A percentile compares a stretch with the other conserved stretches of the same genome.
phyloP scores from a whole-genome alignment of 53 echinoderm and acorn worm species.

The Patiria pectinifera region DNA sequence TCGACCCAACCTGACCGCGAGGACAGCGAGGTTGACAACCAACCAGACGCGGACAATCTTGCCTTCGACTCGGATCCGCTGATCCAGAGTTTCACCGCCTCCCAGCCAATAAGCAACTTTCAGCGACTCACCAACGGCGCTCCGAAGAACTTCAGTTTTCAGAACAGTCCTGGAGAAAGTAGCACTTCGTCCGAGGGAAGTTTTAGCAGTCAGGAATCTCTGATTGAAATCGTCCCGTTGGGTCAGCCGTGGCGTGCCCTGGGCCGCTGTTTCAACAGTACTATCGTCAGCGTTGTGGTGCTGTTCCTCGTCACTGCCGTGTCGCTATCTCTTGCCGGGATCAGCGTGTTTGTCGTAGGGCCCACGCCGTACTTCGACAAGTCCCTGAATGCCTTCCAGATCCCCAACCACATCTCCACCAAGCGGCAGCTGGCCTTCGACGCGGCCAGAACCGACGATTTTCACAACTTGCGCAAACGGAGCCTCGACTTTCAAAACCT shows the following conservation, averaged over 20 bases:
- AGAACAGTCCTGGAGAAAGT: not conserved
- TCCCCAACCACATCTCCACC: constrained; percentile 90
- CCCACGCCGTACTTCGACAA: constrained; percentile 88
- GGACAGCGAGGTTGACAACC: not conserved
- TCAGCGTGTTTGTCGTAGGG: constrained; percentile 74
- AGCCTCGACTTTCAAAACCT: not conserved
- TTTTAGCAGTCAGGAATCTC: constrained; percentile 34
- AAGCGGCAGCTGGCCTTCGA: constrained; percentile 69
- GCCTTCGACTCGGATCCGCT: constrained; percentile 18
- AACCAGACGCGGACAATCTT: not conserved
- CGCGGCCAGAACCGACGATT: constrained; percentile 66
- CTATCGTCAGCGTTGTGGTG: constrained; percentile 67
- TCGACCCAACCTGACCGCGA: not conserved
- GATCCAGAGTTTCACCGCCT: not conserved
- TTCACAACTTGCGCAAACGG: constrained; percentile 23
- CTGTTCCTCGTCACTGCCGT: constrained; percentile 52
- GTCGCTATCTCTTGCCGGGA: constrained; percentile 63
- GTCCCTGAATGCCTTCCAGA: constrained; percentile 90
- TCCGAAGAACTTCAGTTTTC: not conserved
- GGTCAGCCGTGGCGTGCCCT: constrained; percentile 69
- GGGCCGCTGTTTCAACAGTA: constrained; percentile 68
- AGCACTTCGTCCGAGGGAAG: not conserved
- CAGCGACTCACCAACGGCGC: not conserved
- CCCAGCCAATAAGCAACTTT: not conserved
- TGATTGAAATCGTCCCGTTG: constrained; percentile 14